Evolutionary conservation across 1,140 invertebrate species (phyloP), one percentile per base, ranked within the genome.

Genomic region (Neodiprion lecontei): DNA sequence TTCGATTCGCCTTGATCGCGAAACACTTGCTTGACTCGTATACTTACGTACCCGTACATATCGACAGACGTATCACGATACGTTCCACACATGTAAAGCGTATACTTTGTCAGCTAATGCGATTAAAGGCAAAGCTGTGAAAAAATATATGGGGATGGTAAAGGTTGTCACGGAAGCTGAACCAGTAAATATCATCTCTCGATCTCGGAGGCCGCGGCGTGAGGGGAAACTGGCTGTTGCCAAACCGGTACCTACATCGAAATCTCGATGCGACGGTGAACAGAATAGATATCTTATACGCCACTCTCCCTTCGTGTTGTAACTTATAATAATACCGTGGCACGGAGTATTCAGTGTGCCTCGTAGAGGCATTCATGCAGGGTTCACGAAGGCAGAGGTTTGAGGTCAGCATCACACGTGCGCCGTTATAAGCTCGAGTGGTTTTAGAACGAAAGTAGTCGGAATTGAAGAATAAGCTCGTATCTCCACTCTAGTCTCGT

Each of bases 1-100:
- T 61, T 61, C n/a, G n/a, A 61, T 61, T 61, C 53, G 11, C n/a
- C 53, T 61, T 61, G 53, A 61, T 61, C 53, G n/a, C 53, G 53
- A 61, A 61, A 61, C 53, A 61, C 53, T 61, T 61, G 53, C 53
- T 61, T 17, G 11, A 17, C 53, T 9, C n/a, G 28, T 40, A 40
- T 61, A 17, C 9, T 12, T 14, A 61, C n/a, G 9, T 61, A 5
- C 53, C 53, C 53, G 53, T 40, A 40, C 28, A 40, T 1, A 40
- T 40, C 28, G 28, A 61, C 11, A 12, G 4, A 61, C n/a, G n/a
- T 14, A 61, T 61, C 53, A 5, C 53, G 53, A 61, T 61, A 61
- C 5, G 11, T 4, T 61, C 9, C 9, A 61, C 53, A 61, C n/a
- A 61, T 5, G n/a, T 61, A 61, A 61, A 17, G 53, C n/a, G 53